Base-by-base conservation (phyloP, 2,797 vertebrate genomes). In the Octomys mimax region DNA sequence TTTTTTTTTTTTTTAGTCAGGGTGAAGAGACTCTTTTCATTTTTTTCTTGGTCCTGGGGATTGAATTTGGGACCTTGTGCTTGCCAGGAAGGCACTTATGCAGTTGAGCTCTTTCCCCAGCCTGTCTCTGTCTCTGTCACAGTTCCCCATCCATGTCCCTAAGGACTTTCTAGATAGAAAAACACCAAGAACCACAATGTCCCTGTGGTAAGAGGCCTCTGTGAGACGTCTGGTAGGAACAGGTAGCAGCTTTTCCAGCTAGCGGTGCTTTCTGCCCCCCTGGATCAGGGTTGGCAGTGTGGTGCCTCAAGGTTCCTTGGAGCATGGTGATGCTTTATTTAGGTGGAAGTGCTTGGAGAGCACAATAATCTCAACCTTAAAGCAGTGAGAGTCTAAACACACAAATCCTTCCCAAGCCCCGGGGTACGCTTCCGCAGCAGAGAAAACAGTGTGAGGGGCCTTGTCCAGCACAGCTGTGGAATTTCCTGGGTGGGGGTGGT, bases 341-440 rank as follows among this genome's bases (percentile, higher is more conserved):
- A 68, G 64, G 64, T 89, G n/a, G 75, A n/a, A 82, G 52, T 71
- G 11, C n/a, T 79, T 54, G 7, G 90, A 88, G 87, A 91, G 33
- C 39, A 31, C 62, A 42, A 22, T 73, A 42, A 24, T 59, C 19
- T 75, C 75, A 64, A 31, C 75, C 49, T 90, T 68, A 18, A 36
- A 71, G 42, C 79, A 52, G 33, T 77, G 61, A 89, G 46, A 82
- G n/a, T 64, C 81, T 73, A 92, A 84, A 86, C 18, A 77, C 21
- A 39, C 4, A 78, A 66, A 62, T 94, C 49, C 28, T 92, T 93
- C 31, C 49, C 59, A 77, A 31, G 71, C 79, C 31, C 42, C 68
- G 83, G 61, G 49, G 64, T 22, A 77, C 6, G 73, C 78, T 83
- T 57, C 81, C 87, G 61, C 46, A 77, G 31, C 68, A 64, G 54